phyloP scores from a whole-genome alignment of 2,797 vertebrate species.

The Acipenser transmontanus region DNA sequence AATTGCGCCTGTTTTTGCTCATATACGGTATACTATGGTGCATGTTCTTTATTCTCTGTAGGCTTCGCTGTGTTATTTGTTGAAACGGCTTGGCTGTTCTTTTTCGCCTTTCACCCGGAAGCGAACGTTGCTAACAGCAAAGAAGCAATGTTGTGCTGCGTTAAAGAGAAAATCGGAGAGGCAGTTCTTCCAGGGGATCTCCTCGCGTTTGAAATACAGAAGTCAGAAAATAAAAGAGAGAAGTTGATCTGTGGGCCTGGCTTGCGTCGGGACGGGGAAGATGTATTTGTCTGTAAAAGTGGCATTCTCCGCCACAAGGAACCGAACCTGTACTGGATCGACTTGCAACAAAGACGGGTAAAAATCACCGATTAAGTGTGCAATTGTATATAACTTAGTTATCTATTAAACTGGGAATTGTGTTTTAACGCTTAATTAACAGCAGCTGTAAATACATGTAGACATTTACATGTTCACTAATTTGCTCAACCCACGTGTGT shows the following conservation, averaged over 20 bases:
- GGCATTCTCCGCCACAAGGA: constrained; percentile 75
- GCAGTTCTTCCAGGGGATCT: constrained; percentile 59
- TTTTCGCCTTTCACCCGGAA: neutral
- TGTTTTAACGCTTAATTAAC: too few relatives aligned
- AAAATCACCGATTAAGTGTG: constrained; percentile 12
- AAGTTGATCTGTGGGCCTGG: constrained; percentile 74
- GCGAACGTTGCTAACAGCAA: neutral
- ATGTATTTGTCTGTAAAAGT: constrained; percentile 67
- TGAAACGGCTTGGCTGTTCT: too few relatives aligned
- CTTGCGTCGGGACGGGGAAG: constrained; percentile 65
- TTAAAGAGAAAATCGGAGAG: constrained; percentile 43
- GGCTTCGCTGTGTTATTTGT: too few relatives aligned
- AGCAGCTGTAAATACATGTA: too few relatives aligned
- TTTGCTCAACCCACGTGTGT: too few relatives aligned
- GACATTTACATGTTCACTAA: too few relatives aligned
- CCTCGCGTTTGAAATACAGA: constrained; percentile 32
- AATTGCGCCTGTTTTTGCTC: too few relatives aligned
- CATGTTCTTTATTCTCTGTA: too few relatives aligned
- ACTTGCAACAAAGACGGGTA: constrained; percentile 87
- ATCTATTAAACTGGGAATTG: too few relatives aligned
- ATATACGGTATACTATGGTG: too few relatives aligned
- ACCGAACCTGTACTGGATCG: constrained; percentile 78
- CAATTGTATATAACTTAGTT: too few relatives aligned
- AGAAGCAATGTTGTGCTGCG: constrained; percentile 32
- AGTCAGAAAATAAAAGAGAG: constrained; percentile 26